Evolutionary conservation across 1,140 invertebrate genomes (phyloP).

Genomic region (Drosophila nikananu): DNA sequence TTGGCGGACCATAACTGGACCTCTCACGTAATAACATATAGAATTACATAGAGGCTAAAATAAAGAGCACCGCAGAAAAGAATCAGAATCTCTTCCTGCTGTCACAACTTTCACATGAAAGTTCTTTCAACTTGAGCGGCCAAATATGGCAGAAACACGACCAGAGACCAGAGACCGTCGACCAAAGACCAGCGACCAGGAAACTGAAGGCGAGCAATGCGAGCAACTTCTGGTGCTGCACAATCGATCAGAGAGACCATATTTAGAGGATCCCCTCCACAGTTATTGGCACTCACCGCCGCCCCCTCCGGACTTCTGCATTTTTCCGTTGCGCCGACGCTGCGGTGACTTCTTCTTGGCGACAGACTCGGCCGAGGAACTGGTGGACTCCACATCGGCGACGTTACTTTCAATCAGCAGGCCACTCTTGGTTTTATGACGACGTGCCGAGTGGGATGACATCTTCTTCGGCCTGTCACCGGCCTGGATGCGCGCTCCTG

Average conservation of each 20-base stretch:
- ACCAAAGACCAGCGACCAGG: slow-evolving; percentile 47
- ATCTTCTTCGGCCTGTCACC: slow-evolving; percentile 16
- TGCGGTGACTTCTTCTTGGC: slow-evolving; percentile 59
- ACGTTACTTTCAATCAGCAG: slow-evolving; percentile 79
- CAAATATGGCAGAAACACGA: slow-evolving; percentile 78
- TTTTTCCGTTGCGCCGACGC: slow-evolving; percentile 72
- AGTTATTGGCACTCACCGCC: slow-evolving; percentile 57
- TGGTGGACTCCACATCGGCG: slow-evolving; percentile 34
- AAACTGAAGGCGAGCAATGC: slow-evolving; percentile 61
- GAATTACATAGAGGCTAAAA: slow-evolving; percentile 60
- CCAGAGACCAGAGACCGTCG: slow-evolving; percentile 46
- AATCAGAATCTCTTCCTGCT: slow-evolving; percentile 76
- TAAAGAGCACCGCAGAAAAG: slow-evolving; percentile 30
- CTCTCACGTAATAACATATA: slow-evolving; percentile 83
- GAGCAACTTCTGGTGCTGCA: slow-evolving; percentile 57
- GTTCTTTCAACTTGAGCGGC: slow-evolving; percentile 82
- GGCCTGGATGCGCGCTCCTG: slow-evolving; percentile 44
- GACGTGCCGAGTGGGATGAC: slow-evolving; percentile 26
- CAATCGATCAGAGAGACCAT: slow-evolving; percentile 75
- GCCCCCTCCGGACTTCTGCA: slow-evolving; percentile 54
- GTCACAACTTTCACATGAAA: slow-evolving; percentile 84
- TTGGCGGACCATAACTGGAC: slow-evolving; percentile 78
- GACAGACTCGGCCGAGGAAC: slow-evolving; percentile 36
- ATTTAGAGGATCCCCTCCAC: slow-evolving; percentile 61
- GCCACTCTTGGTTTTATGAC: slow-evolving; percentile 79